These are phyloP conservation scores for Dichetophora obliterata DNA, from an alignment of 2,888 invertebrate species.

Conservation along the genomic window DNA sequence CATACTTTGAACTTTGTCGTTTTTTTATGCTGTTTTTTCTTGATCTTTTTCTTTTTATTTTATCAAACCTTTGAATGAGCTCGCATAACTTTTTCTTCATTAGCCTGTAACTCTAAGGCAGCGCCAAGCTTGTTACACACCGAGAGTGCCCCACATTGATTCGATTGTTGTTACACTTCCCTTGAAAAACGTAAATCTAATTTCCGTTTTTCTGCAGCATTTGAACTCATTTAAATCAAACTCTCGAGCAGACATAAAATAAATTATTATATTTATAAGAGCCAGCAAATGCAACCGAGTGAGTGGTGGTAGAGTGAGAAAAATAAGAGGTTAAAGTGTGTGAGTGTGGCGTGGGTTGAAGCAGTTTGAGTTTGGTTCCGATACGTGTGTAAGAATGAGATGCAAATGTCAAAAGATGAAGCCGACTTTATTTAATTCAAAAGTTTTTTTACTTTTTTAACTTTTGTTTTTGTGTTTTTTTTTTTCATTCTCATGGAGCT, in stretches of 20 bases:
- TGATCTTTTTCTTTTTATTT: neutral
- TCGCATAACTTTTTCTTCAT: conserved; percentile 6
- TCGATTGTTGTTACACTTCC: conserved; percentile 22
- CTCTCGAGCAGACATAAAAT: conserved; percentile 33
- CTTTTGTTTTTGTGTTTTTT: neutral
- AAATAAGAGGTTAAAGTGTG: neutral
- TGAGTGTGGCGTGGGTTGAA: neutral
- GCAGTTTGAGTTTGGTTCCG: neutral
- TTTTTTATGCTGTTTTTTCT: neutral
- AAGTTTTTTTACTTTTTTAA: neutral
- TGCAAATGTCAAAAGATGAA: neutral
- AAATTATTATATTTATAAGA: conserved; percentile 11
- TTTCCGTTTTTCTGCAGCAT: conserved; percentile 51
- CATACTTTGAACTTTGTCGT: conserved; percentile 26
- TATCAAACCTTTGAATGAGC: neutral
- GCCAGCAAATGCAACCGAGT: neutral
- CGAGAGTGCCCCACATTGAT: conserved; percentile 15
- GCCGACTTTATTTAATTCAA: conserved; percentile 5
- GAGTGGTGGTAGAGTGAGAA: neutral
- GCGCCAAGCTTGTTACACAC: neutral
- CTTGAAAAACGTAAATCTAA: conserved; percentile 49
- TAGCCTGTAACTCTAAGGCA: neutral
- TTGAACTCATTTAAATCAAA: conserved; percentile 51
- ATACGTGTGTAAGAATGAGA: neutral
- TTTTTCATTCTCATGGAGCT: neutral